Percentiles rank a stretch among this genome's conserved stretches.
Evolutionary conservation across 2,888 invertebrate genomes (phyloP).

Genomic region (Parnassius mnemosyne): DNA sequence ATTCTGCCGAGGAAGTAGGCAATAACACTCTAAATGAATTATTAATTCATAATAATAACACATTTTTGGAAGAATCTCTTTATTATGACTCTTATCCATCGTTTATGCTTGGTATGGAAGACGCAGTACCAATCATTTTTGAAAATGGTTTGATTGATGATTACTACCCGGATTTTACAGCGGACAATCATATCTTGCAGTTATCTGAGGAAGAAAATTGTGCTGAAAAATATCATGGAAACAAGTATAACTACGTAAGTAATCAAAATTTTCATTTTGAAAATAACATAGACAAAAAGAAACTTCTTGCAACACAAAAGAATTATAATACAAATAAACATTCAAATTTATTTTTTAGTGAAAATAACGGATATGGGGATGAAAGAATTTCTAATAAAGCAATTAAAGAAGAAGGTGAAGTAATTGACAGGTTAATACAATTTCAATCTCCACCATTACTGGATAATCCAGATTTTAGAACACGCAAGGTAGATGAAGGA

Average conservation of each 20-base stretch:
- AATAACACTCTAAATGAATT: conserved; percentile 2
- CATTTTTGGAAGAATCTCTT: conserved; percentile 9
- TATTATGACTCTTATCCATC: conserved; percentile 19
- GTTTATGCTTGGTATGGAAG: conserved; percentile 33
- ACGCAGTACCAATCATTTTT: conserved; percentile 37
- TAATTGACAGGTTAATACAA: conserved; percentile 19
- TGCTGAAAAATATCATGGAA: conserved; percentile 42
- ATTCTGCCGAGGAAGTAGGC: conserved; percentile 2
- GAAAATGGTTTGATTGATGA: conserved; percentile 50
- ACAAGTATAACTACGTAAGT: conserved; percentile 53
- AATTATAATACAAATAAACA: conserved; percentile 27
- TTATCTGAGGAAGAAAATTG: conserved; percentile 44
- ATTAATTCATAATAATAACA: conserved; percentile 3
- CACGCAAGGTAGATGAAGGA: conserved; percentile 44
- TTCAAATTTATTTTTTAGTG: conserved; percentile 17
- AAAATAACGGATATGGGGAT: conserved; percentile 24
- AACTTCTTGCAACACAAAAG: conserved; percentile 24
- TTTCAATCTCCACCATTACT: conserved; percentile 50
- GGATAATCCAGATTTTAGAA: conserved; percentile 56
- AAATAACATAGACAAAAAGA: conserved; percentile 30
- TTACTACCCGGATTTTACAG: conserved; percentile 62
- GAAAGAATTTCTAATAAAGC: conserved; percentile 11
- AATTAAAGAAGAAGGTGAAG: conserved; percentile 31
- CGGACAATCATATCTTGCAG: conserved; percentile 43
- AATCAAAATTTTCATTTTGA: conserved; percentile 35